Conservation (phyloP, 2,888 invertebrate genomes). For the Agrotis segetum region DNA sequence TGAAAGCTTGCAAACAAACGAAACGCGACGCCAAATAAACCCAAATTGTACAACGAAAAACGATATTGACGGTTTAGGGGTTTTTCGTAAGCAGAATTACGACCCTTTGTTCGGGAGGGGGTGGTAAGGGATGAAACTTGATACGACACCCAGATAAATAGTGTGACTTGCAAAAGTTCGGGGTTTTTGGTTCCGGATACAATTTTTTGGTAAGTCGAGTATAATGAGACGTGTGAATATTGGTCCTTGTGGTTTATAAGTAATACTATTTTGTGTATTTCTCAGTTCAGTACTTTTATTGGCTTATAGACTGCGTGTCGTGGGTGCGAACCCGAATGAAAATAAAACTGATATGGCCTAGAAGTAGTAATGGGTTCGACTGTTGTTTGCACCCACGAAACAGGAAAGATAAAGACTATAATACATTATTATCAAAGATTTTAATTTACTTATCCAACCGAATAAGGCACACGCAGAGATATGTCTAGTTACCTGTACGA, state of each 20-base stretch:
- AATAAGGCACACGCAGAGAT: neutral
- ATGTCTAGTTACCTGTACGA: too few relatives aligned
- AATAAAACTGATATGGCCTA: too few relatives aligned
- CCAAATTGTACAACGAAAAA: conserved; percentile 73
- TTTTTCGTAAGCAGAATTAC: conserved; percentile 66
- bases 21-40: conserved; percentile 71
- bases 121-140: conserved; percentile 56
- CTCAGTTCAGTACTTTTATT: too few relatives aligned
- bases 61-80: conserved; percentile 71
- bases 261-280: neutral
- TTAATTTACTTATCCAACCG: too few relatives aligned
- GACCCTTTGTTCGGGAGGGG: conserved; percentile 60
- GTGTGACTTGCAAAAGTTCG: conserved; percentile 58
- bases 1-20: conserved; percentile 71
- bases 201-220: conserved; percentile 45
- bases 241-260: neutral
- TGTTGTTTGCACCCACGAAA: too few relatives aligned
- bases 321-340: too few relatives aligned
- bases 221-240: conserved; percentile 27
- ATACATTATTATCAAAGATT: too few relatives aligned
- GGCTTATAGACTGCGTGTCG: too few relatives aligned
- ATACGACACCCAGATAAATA: conserved; percentile 64
- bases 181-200: conserved; percentile 39
- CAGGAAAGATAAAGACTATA: too few relatives aligned
- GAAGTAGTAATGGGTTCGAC: too few relatives aligned